These are phyloP conservation scores for Elegia similella DNA, from an alignment of 2,888 invertebrate genomes.

Conservation along the genomic window DNA sequence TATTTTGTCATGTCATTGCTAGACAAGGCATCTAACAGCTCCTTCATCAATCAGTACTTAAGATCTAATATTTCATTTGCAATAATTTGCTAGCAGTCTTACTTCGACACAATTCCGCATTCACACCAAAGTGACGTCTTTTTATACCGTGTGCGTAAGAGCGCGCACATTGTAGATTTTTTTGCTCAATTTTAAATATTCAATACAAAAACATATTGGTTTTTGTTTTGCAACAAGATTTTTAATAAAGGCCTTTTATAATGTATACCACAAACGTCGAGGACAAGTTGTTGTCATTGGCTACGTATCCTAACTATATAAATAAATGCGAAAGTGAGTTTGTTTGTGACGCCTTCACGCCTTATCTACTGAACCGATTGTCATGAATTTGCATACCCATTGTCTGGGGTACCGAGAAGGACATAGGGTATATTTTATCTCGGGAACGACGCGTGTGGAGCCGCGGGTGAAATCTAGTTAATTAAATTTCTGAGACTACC, in stretches of 20 bases:
- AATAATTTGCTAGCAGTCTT: constrained; percentile 6
- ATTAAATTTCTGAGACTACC: no score
- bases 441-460: no score
- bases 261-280: no score
- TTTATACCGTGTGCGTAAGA: constrained; percentile 15
- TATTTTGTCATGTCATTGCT: background rate
- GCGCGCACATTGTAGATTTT: background rate
- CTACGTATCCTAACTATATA: no score
- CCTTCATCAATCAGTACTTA: background rate
- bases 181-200: background rate
- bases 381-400: no score
- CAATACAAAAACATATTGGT: background rate
- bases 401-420: no score
- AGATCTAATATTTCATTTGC: background rate
- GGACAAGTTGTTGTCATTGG: no score
- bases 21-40: background rate
- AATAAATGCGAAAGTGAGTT: constrained; percentile 1
- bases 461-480: no score
- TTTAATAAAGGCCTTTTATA: no score
- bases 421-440: no score
- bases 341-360: no score
- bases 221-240: background rate
- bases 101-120: background rate
- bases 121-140: background rate
- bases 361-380: no score